Evolutionary conservation across 2,888 invertebrate genomes (phyloP).

Genomic region (Drosophila austrosaltans): DNA sequence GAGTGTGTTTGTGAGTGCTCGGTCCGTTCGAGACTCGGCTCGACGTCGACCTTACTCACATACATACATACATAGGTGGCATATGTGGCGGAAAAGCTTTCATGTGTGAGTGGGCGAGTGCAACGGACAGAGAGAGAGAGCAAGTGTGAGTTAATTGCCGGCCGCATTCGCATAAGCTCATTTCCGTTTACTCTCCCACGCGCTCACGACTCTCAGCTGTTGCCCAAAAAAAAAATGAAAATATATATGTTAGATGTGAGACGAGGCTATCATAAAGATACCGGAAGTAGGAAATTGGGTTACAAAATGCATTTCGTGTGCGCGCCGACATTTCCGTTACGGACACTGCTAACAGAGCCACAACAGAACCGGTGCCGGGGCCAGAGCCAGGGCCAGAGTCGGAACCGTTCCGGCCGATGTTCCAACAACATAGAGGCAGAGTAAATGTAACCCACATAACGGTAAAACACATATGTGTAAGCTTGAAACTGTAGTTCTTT

Average conservation of each 20-base stretch:
- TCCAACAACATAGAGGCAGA: slow-evolving; percentile 31
- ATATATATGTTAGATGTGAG: slow-evolving; percentile 17
- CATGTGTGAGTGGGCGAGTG: slow-evolving; percentile 19
- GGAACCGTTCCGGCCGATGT: slow-evolving; percentile 22
- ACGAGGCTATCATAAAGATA: slow-evolving; percentile 63
- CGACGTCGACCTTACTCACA: slow-evolving; percentile 9
- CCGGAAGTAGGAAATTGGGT: slow-evolving; percentile 74
- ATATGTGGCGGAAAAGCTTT: slow-evolving; percentile 62
- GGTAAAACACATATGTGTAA: slow-evolving; percentile 41
- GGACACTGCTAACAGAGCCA: slow-evolving; percentile 61
- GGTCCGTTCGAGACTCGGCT: slow-evolving; percentile 19
- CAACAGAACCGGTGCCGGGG: slow-evolving; percentile 59
- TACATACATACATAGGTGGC: slow-evolving; percentile 4
- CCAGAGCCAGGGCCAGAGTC: slow-evolving; percentile 22
- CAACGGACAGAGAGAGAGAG: slow-evolving; percentile 3
- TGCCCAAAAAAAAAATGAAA: not conserved
- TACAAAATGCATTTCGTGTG: slow-evolving; percentile 70
- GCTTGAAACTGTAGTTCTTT: slow-evolving; percentile 51
- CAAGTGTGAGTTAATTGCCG: slow-evolving; percentile 43
- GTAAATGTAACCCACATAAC: slow-evolving; percentile 15
- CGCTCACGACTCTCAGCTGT: slow-evolving; percentile 36
- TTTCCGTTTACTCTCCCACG: slow-evolving; percentile 59
- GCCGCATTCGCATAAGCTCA: slow-evolving; percentile 57
- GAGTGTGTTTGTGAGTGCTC: not conserved
- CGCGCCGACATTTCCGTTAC: slow-evolving; percentile 64